phyloP scores from a whole-genome alignment of 2,888 invertebrate species.

The Cryptus armator region DNA sequence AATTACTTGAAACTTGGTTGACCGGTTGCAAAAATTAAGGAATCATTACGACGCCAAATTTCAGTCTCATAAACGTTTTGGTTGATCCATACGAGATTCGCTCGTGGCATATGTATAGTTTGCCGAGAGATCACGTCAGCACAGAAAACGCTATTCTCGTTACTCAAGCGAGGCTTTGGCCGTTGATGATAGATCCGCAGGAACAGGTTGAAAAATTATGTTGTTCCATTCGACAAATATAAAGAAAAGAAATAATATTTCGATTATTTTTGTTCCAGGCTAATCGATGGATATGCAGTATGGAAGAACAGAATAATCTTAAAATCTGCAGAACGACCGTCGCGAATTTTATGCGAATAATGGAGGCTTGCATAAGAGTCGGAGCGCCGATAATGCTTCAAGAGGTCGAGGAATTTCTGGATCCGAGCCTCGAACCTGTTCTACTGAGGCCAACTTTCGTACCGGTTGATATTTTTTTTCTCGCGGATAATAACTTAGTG shows the following conservation, averaged over 20 bases:
- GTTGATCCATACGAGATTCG: constrained; percentile 95
- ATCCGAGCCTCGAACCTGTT: constrained; percentile 94
- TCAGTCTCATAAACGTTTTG: constrained; percentile 89
- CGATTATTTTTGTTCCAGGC: constrained; percentile 88
- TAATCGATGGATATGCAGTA: constrained; percentile 96
- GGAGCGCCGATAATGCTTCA: constrained; percentile 95
- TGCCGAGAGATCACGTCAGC: constrained; percentile 95
- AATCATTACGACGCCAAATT: constrained; percentile 90
- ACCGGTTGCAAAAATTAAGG: constrained; percentile 87
- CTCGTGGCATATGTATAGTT: constrained; percentile 95
- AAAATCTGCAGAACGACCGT: constrained; percentile 93
- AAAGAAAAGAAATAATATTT: too few species aligned
- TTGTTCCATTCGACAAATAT: constrained; percentile 17
- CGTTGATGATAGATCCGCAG: constrained; percentile 97
- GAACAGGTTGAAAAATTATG: constrained; percentile 90
- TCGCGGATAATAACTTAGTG: not conserved
- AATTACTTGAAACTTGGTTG: constrained; percentile 90
- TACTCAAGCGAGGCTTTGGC: constrained; percentile 94
- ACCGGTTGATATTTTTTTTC: constrained; percentile 86
- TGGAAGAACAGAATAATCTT: constrained; percentile 92
- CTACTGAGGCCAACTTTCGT: constrained; percentile 92
- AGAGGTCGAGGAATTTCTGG: constrained; percentile 94
- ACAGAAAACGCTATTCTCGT: constrained; percentile 97
- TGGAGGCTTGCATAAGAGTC: constrained; percentile 93
- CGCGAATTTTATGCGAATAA: constrained; percentile 89